Evolutionary conservation across 2,113 vertebrate genomes (phyloP).

Genomic region (Sminthopsis crassicaudata): DNA sequence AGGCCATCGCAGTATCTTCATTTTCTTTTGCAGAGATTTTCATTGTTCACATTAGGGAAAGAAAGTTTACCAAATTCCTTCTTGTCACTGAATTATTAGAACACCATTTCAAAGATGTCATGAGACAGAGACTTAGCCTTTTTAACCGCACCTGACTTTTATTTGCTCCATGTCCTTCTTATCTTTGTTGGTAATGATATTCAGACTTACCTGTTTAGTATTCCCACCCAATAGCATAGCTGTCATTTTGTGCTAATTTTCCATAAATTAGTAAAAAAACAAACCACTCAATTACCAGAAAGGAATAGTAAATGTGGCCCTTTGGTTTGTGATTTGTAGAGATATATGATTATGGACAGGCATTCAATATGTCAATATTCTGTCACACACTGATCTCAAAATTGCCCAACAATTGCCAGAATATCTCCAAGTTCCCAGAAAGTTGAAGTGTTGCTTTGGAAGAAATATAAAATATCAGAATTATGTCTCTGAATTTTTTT

Average conservation of each 20-base stretch:
- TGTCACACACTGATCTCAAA: slow-evolving; percentile 73
- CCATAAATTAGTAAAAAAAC: slow-evolving; percentile 79
- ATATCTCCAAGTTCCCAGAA: slow-evolving; percentile 58
- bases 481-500: slow-evolving; percentile 61
- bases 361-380: slow-evolving; percentile 68
- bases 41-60: slow-evolving; percentile 47
- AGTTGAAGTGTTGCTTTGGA: slow-evolving; percentile 60
- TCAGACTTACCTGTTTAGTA: slow-evolving; percentile 78
- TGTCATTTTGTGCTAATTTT: slow-evolving; percentile 82
- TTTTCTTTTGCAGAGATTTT: slow-evolving; percentile 45
- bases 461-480: slow-evolving; percentile 72
- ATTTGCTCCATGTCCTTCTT: slow-evolving; percentile 70
- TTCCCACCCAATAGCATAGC: slow-evolving; percentile 62
- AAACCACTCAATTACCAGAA: slow-evolving; percentile 73
- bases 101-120: slow-evolving; percentile 61
- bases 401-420: slow-evolving; percentile 68
- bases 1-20: slow-evolving; percentile 3
- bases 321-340: slow-evolving; percentile 69
- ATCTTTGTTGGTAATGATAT: slow-evolving; percentile 69
- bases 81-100: slow-evolving; percentile 64
- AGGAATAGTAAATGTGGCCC: slow-evolving; percentile 58
- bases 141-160: slow-evolving; percentile 75
- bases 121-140: slow-evolving; percentile 51
- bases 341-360: slow-evolving; percentile 52
- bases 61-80: background rate